Conservation (phyloP, 2,113 vertebrate genomes). For the Sphyrna mokarran region DNA sequence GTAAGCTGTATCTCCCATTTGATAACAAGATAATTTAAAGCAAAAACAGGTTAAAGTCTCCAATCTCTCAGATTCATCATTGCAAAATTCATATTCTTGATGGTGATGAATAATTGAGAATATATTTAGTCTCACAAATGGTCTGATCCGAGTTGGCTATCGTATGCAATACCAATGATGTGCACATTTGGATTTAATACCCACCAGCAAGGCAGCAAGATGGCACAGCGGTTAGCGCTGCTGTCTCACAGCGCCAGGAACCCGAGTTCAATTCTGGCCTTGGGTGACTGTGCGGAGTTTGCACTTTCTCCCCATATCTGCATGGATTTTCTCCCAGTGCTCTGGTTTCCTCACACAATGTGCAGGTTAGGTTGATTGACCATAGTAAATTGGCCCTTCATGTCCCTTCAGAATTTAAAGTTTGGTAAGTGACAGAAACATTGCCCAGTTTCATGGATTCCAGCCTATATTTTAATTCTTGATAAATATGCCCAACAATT, state of each 20-base stretch:
- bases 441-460: not conserved
- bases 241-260: too few species aligned
- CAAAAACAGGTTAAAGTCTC: not conserved
- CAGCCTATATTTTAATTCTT: not conserved
- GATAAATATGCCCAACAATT: too few species aligned
- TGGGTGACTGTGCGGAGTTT: too few species aligned
- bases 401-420: not conserved
- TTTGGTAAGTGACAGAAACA: not conserved
- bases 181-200: not conserved
- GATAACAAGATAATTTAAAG: not conserved
- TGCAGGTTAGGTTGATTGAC: too few species aligned
- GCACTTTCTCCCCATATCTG: too few species aligned
- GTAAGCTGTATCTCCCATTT: not conserved
- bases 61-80: not conserved
- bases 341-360: too few species aligned
- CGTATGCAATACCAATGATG: not conserved
- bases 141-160: not conserved
- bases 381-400: too few species aligned
- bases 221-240: too few species aligned
- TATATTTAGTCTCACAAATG: not conserved
- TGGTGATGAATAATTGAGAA: not conserved
- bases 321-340: too few species aligned
- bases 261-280: too few species aligned
- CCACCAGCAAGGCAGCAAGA: too few species aligned
- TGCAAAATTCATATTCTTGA: not conserved